Conservation (phyloP, 2,797 vertebrate species). For the Perodicticus potto region DNA sequence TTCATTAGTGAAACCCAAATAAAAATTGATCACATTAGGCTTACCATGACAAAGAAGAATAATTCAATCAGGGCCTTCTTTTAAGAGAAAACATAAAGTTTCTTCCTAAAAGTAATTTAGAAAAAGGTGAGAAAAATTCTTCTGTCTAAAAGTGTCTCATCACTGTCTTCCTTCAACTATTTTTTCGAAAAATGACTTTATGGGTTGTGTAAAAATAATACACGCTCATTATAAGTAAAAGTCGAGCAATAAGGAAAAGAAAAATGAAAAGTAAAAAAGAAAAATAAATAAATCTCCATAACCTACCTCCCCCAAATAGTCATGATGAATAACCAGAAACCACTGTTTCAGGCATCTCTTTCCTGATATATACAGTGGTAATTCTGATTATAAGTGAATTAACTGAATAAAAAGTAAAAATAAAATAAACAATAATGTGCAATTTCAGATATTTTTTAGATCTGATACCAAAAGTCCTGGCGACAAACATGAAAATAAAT, state of each 20-base stretch:
- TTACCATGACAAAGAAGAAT: conserved; percentile 76
- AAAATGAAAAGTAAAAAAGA: not conserved
- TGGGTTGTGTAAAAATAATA: conserved; percentile 28
- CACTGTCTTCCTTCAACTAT: not conserved
- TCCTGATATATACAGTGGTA: not conserved
- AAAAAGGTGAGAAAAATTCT: conserved; percentile 51
- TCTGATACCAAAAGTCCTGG: not conserved
- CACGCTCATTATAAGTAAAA: conserved; percentile 23
- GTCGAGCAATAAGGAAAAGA: not conserved
- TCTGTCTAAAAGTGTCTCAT: not conserved
- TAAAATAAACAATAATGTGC: conserved; percentile 24
- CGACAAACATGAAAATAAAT: not conserved
- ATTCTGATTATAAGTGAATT: conserved; percentile 8
- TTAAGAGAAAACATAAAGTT: conserved; percentile 72
- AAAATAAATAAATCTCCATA: not conserved
- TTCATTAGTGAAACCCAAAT: conserved; percentile 75
- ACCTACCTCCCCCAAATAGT: not conserved
- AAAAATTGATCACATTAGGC: conserved; percentile 71
- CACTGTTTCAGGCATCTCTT: not conserved
- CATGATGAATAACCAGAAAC: not conserved
- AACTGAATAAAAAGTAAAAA: not conserved
- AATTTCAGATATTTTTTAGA: not conserved
- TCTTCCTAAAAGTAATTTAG: conserved; percentile 68
- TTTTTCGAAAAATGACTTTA: conserved; percentile 32
- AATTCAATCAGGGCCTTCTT: conserved; percentile 66